phyloP scores from a whole-genome alignment of 2,797 vertebrate genomes.

The Taenioides sp. region DNA sequence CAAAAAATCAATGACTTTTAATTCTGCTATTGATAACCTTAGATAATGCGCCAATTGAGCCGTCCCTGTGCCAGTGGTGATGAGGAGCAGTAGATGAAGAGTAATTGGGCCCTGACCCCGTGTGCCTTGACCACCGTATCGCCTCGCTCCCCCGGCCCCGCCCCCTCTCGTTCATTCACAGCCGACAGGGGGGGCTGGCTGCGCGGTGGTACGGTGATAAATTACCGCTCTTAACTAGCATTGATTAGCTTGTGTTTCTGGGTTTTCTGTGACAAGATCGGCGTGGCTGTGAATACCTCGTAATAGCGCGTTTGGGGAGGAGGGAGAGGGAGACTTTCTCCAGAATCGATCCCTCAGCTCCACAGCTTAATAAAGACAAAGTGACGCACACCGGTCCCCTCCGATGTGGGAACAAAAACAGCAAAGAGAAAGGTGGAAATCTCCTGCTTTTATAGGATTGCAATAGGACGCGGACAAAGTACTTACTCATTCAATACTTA shows the following conservation, averaged over 20 bases:
- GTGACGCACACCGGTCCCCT: slow-evolving; percentile 70
- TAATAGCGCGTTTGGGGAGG: slow-evolving; percentile 93
- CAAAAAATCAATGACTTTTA: slow-evolving; percentile 81
- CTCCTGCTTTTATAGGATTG: slow-evolving; percentile 1
- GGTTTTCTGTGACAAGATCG: slow-evolving; percentile 90
- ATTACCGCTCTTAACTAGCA: slow-evolving; percentile 98
- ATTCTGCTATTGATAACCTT: slow-evolving; percentile 80
- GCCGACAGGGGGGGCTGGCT: slow-evolving; percentile 70
- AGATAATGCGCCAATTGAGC: slow-evolving; percentile 80
- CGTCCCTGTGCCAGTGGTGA: slow-evolving; percentile 76
- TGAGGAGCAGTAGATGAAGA: slow-evolving; percentile 80
- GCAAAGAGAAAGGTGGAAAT: slow-evolving; percentile 32
- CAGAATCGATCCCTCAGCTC: slow-evolving; percentile 80
- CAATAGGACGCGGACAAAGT: not conserved
- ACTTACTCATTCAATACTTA: not conserved
- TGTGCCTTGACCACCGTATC: slow-evolving; percentile 63
- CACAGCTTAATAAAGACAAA: slow-evolving; percentile 87
- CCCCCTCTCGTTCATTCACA: slow-evolving; percentile 49
- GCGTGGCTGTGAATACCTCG: slow-evolving; percentile 90
- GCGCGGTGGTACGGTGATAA: slow-evolving; percentile 96
- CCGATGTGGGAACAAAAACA: slow-evolving; percentile 58
- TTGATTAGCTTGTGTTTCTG: slow-evolving; percentile 95
- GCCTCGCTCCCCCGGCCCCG: slow-evolving; percentile 57
- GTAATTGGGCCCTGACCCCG: slow-evolving; percentile 80
- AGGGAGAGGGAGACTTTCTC: slow-evolving; percentile 76